These are phyloP conservation scores for Andrena bucephala DNA, from an alignment of 2,888 invertebrate species.

Conservation along the genomic window DNA sequence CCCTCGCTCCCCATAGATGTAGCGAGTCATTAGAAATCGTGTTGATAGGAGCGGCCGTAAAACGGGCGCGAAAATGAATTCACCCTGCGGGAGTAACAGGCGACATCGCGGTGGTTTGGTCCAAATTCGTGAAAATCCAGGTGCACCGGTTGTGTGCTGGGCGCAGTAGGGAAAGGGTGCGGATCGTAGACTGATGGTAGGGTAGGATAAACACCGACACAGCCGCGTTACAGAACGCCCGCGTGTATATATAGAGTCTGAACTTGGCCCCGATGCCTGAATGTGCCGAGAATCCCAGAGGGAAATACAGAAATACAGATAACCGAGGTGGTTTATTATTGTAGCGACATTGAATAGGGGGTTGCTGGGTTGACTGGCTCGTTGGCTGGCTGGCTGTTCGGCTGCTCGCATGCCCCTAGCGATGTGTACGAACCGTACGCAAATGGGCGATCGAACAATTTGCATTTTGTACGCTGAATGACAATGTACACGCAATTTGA, in stretches of 20 bases:
- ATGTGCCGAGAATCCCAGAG: constrained; percentile 82
- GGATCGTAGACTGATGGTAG: constrained; percentile 50
- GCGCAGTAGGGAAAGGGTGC: constrained; percentile 56
- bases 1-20: constrained; percentile 6
- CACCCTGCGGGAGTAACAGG: constrained; percentile 14
- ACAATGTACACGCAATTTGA: too few relatives aligned
- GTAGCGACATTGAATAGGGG: constrained; percentile 81
- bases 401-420: constrained; percentile 59
- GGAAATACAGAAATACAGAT: constrained; percentile 84
- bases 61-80: constrained; percentile 49
- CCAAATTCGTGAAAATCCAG: constrained; percentile 60
- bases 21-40: constrained; percentile 21
- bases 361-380: constrained; percentile 75
- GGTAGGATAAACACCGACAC: constrained; percentile 72
- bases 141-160: constrained; percentile 21
- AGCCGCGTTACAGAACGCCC: constrained; percentile 65
- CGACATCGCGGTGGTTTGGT: constrained; percentile 25
- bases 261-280: constrained; percentile 85
- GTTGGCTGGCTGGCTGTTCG: constrained; percentile 54
- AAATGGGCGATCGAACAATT: constrained; percentile 20
- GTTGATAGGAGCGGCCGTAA: constrained; percentile 22
- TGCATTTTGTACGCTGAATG: neutral
- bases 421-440: constrained; percentile 59
- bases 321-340: constrained; percentile 83
- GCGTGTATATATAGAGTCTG: constrained; percentile 75